Base-by-base conservation (phyloP, 92 coral and sea anemone genomes). In the Zoanthus gigantus region DNA sequence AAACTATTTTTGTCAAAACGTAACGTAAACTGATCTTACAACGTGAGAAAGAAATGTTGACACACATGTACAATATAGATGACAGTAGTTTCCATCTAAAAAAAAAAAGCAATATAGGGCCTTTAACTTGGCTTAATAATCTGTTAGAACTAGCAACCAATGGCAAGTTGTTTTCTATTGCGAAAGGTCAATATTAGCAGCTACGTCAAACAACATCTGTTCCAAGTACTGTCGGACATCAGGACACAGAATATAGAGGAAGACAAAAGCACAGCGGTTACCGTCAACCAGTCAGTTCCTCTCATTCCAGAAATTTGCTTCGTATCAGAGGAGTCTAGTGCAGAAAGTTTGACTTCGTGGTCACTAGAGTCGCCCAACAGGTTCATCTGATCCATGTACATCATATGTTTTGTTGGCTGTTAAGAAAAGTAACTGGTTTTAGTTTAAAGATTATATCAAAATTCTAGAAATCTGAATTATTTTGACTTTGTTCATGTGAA, bases 311-410 rank as follows among this genome's bases (percentile, higher is more conserved):
- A 95, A 92, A 95, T 95, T 34, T 95, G 98, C 61, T 93, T 95
- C 90, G 91, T 92, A 94, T 95, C 96, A 16, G 94, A 93, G 37
- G 98, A 92, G 83, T 91, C 94, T 68, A 91, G 96, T 88, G 94
- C 98, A 1, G 98, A 95, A 71, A 91, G 93, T 71, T 91, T 95
- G 93, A 93, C 93, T 17, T 95, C 98, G 0, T 95, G 98, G 98
- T 78, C 99, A 88, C 98, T 96, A 47, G 99, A 95, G 71, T 91
- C 89, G 17, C 94, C 90, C 53, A 97, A 88, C 93, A 97, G 77
- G 79, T 97, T 97, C 81, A 97, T 94, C 78, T 88, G 88, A 65
- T 97, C 99, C 98, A 95, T 95, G 87, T 91, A 78, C 73, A 91
- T 68, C 81, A 93, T 77, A 34, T 93, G 92, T 34, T 88, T 93